A percentile compares a stretch with the other conserved stretches of the same genome.
Conservation (phyloP, 2,888 invertebrate genomes). For the Stenchaetothrips biformis region DNA sequence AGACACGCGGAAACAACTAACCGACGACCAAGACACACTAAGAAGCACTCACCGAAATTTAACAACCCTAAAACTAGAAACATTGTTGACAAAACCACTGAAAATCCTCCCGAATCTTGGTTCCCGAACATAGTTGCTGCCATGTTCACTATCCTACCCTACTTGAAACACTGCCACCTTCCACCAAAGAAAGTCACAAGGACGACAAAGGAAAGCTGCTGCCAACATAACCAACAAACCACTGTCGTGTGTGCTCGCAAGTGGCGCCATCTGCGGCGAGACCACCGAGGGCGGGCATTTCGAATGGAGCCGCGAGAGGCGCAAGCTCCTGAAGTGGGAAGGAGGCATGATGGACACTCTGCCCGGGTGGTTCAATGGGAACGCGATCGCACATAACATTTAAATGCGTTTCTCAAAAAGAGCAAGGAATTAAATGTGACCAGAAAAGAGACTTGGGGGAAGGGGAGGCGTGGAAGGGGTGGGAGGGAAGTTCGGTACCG, state of each 20-base stretch:
- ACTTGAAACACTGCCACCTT: background rate
- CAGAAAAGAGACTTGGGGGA: background rate
- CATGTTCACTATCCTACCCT: background rate
- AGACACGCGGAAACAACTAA: background rate
- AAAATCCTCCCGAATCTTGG: constrained; percentile 14
- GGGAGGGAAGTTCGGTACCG: background rate
- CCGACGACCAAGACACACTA: background rate
- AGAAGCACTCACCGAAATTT: background rate
- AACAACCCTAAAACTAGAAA: background rate
- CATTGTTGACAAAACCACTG: background rate
- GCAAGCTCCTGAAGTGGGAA: no score
- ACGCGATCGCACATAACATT: no score
- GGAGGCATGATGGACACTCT: no score
- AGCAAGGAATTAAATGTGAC: background rate
- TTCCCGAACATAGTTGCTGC: constrained; percentile 3
- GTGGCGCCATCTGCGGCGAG: background rate
- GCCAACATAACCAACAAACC: background rate
- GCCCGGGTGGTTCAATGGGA: no score
- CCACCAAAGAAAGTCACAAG: background rate
- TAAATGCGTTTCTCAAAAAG: no score
- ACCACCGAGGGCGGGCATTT: no score
- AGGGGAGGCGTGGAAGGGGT: background rate
- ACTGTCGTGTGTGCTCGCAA: background rate
- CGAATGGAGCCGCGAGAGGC: no score
- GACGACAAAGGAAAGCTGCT: background rate